Percentiles rank a stretch among this genome's conserved stretches.
Evolutionary conservation across 2,888 invertebrate genomes (phyloP).

Genomic region (Rhagonycha lutea): DNA sequence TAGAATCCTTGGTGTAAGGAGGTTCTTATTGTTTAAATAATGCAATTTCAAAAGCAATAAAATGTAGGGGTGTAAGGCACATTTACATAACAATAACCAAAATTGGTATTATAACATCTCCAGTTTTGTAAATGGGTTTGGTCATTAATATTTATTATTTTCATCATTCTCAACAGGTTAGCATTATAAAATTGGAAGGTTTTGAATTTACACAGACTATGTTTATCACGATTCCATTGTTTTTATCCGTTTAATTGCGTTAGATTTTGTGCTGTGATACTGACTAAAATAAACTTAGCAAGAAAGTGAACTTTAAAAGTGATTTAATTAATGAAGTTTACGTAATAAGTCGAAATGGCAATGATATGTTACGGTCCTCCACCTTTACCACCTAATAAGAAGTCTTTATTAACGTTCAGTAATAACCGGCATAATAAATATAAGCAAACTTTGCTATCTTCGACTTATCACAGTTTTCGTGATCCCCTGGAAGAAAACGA

Average conservation of each 20-base stretch:
- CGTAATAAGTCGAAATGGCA: conserved; percentile 52
- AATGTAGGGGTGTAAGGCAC: neutral
- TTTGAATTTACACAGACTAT: neutral
- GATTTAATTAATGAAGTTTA: neutral
- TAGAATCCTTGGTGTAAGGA: neutral
- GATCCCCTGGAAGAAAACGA: conserved; percentile 60
- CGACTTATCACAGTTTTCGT: conserved; percentile 63
- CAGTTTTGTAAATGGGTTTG: conserved; percentile 14
- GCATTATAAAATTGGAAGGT: neutral
- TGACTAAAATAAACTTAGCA: neutral
- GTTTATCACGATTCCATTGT: neutral
- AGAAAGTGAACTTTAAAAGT: neutral
- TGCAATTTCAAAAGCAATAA: neutral
- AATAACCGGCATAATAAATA: conserved; percentile 34
- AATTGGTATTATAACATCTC: conserved; percentile 15
- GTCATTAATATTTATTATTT: conserved; percentile 24
- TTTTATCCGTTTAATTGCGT: neutral
- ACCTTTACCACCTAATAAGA: conserved; percentile 62
- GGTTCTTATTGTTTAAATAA: neutral
- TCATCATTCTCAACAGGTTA: conserved; percentile 15
- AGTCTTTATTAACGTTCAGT: conserved; percentile 40
- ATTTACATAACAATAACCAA: conserved; percentile 23
- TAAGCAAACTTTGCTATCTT: conserved; percentile 53
- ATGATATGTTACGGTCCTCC: conserved; percentile 63
- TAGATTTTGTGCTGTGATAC: neutral